phyloP scores from a whole-genome alignment of 2,113 vertebrate species.

The Cranoglanis bouderius region DNA sequence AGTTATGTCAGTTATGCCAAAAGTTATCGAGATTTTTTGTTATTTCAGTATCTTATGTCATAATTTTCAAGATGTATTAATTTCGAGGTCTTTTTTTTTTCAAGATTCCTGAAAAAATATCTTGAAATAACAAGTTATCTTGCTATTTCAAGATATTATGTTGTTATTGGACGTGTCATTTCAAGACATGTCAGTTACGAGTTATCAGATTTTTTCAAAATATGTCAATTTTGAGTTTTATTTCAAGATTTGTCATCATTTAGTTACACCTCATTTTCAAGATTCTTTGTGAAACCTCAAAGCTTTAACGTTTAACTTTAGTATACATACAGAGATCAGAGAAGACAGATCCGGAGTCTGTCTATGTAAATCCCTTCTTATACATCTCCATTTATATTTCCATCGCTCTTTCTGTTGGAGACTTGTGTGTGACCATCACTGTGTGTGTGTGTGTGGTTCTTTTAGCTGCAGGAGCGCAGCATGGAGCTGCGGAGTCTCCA shows the following conservation, averaged over 20 bases:
- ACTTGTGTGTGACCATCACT: background rate
- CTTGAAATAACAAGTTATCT: background rate
- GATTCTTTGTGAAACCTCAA: background rate
- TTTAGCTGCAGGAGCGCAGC: conserved; percentile 41
- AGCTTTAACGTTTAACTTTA: background rate
- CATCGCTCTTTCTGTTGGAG: background rate
- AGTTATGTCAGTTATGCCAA: no score
- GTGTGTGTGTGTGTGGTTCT: background rate
- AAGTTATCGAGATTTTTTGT: no score
- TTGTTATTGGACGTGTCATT: no score
- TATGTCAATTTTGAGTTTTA: background rate
- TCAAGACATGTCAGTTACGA: background rate
- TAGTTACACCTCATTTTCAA: background rate
- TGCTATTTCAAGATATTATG: background rate
- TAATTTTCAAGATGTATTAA: no score
- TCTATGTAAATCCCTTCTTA: background rate
- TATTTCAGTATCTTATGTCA: no score
- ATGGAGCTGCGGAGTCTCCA: conserved; percentile 32
- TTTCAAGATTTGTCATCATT: background rate
- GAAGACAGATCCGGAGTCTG: background rate
- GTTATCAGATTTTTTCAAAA: background rate
- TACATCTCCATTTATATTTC: background rate
- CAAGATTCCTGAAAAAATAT: background rate
- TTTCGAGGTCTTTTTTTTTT: background rate
- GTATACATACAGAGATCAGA: background rate